phyloP scores from a whole-genome alignment of 2,797 vertebrate genomes.

The Phoeniculus purpureus region DNA sequence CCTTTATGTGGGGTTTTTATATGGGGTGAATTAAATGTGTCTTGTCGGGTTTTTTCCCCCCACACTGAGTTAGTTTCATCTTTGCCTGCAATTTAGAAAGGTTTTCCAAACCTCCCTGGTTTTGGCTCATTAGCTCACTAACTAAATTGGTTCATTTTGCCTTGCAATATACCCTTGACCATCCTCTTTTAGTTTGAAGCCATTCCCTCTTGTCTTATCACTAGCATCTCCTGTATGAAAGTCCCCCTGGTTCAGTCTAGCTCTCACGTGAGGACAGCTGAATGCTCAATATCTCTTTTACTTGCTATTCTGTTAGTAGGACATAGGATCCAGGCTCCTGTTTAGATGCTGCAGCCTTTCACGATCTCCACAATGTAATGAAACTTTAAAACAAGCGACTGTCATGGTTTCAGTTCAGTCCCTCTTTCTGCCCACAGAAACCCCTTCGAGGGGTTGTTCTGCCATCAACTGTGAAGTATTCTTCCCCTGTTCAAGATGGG shows the following conservation, averaged over 20 bases:
- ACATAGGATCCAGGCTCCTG: neutral
- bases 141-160: too few species aligned
- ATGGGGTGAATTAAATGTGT: too few species aligned
- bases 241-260: neutral
- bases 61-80: too few species aligned
- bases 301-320: neutral
- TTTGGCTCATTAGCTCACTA: too few species aligned
- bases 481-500: neutral
- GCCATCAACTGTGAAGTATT: conserved; percentile 5
- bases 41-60: too few species aligned
- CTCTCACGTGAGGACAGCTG: neutral
- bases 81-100: too few species aligned
- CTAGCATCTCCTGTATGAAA: too few species aligned
- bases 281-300: neutral
- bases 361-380: neutral
- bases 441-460: neutral
- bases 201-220: too few species aligned
- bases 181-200: too few species aligned
- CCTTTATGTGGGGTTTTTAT: too few species aligned
- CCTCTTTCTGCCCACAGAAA: neutral
- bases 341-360: neutral
- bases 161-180: too few species aligned
- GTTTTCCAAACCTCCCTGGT: too few species aligned
- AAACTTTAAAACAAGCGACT: neutral
- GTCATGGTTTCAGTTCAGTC: neutral